Conservation (phyloP, 2,888 invertebrate genomes). For the Spicauda simplicius region DNA sequence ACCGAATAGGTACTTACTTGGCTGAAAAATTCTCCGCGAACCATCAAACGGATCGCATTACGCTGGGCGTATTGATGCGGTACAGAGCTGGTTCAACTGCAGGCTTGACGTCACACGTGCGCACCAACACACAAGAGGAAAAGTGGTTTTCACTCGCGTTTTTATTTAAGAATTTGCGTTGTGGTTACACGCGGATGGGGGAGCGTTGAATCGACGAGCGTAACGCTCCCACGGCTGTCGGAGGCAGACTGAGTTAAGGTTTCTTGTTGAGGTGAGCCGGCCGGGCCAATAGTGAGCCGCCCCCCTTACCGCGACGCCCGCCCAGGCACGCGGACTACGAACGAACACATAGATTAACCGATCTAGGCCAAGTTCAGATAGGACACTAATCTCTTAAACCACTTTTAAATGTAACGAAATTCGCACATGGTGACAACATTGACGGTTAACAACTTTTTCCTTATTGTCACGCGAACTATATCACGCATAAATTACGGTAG, state of each 20-base stretch:
- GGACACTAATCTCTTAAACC: slow-evolving; percentile 24
- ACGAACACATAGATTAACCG: slow-evolving; percentile 46
- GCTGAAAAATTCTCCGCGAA: slow-evolving; percentile 55
- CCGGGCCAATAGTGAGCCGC: slow-evolving; percentile 60
- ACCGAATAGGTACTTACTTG: slow-evolving; percentile 51
- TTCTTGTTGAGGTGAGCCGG: slow-evolving; percentile 63
- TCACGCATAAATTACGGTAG: slow-evolving; percentile 1
- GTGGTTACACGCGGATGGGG: slow-evolving; percentile 62
- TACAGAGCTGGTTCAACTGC: slow-evolving; percentile 31
- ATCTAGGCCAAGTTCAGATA: slow-evolving; percentile 38
- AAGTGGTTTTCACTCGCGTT: slow-evolving; percentile 52
- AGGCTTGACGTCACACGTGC: slow-evolving; percentile 52
- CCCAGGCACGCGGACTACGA: slow-evolving; percentile 68
- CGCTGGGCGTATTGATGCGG: slow-evolving; percentile 53
- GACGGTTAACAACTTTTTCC: slow-evolving; percentile 15
- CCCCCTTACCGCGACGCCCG: slow-evolving; percentile 58
- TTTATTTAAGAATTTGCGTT: slow-evolving; percentile 72
- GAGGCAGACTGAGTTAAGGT: slow-evolving; percentile 67
- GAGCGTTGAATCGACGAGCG: slow-evolving; percentile 47
- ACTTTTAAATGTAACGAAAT: slow-evolving; percentile 29
- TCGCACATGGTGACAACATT: slow-evolving; percentile 15
- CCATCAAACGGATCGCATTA: slow-evolving; percentile 54
- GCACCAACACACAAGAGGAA: slow-evolving; percentile 50
- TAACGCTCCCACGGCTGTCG: slow-evolving; percentile 52
- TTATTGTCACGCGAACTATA: neutral